phyloP scores from a whole-genome alignment of 2,113 vertebrate species.

The Bucco capensis region DNA sequence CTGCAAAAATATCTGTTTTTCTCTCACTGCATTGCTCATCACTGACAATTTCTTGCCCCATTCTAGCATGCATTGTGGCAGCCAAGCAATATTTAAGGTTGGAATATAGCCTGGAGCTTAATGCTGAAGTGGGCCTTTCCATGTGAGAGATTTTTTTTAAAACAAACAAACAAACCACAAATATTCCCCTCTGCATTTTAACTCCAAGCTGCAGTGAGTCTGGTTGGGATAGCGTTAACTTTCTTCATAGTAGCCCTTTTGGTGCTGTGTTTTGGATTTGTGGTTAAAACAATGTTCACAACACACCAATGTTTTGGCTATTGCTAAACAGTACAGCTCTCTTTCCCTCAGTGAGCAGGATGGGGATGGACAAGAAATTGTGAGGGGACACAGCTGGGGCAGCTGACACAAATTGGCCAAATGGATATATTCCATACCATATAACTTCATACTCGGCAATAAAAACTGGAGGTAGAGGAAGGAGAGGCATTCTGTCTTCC shows the following conservation, averaged over 20 bases:
- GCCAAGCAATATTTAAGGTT: neutral
- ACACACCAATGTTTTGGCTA: neutral
- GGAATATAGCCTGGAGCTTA: neutral
- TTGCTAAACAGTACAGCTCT: neutral
- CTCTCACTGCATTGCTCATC: neutral
- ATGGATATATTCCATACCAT: neutral
- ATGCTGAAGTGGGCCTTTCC: neutral
- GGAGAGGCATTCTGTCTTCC: neutral
- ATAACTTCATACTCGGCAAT: neutral
- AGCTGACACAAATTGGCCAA: neutral
- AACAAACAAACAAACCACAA: neutral
- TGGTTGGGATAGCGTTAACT: neutral
- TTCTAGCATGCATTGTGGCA: neutral
- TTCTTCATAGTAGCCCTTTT: neutral
- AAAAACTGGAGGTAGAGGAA: neutral
- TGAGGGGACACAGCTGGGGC: neutral
- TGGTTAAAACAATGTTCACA: neutral
- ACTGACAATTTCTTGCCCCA: neutral
- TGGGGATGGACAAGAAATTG: neutral
- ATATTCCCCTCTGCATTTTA: neutral
- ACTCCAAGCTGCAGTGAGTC: neutral
- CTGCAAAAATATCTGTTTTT: neutral
- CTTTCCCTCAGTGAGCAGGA: neutral
- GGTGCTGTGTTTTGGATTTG: neutral
- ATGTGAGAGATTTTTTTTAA: neutral